phyloP scores from a whole-genome alignment of 2,888 invertebrate genomes.

The Caenorhabditis sinica region DNA sequence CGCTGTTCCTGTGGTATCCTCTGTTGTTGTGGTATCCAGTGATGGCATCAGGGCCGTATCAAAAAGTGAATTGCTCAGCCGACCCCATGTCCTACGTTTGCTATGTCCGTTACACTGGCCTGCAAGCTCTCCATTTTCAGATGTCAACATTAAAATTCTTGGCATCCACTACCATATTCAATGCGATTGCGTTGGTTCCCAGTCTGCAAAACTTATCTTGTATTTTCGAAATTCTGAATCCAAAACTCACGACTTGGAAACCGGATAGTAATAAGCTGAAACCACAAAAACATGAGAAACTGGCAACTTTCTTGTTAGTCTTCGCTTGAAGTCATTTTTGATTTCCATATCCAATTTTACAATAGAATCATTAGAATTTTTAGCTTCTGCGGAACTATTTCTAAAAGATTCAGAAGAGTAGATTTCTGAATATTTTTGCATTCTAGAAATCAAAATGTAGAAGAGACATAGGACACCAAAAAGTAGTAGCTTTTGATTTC shows the following conservation, averaged over 20 bases:
- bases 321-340: too few relatives aligned
- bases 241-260: constrained; percentile 39
- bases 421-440: too few relatives aligned
- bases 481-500: too few relatives aligned
- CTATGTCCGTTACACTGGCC: constrained; percentile 28
- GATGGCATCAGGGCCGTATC: constrained; percentile 63
- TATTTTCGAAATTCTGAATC: neutral
- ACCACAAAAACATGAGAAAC: constrained; percentile 27
- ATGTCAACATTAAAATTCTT: constrained; percentile 9
- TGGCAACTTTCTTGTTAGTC: neutral
- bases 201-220: constrained; percentile 8
- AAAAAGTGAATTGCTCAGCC: constrained; percentile 61
- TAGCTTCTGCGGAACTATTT: too few relatives aligned
- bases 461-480: too few relatives aligned
- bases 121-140: constrained; percentile 40
- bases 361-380: too few relatives aligned
- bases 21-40: constrained; percentile 62
- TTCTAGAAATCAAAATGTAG: too few relatives aligned
- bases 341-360: too few relatives aligned
- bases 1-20: constrained; percentile 47
- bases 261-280: constrained; percentile 45
- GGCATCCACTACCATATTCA: constrained; percentile 37
- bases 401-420: too few relatives aligned
- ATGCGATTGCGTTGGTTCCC: constrained; percentile 37
- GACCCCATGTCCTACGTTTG: constrained; percentile 62